Evolutionary conservation across 1,140 invertebrate species (phyloP), one percentile per base, ranked within the genome.

Genomic region (Brachionus calyciflorus): DNA sequence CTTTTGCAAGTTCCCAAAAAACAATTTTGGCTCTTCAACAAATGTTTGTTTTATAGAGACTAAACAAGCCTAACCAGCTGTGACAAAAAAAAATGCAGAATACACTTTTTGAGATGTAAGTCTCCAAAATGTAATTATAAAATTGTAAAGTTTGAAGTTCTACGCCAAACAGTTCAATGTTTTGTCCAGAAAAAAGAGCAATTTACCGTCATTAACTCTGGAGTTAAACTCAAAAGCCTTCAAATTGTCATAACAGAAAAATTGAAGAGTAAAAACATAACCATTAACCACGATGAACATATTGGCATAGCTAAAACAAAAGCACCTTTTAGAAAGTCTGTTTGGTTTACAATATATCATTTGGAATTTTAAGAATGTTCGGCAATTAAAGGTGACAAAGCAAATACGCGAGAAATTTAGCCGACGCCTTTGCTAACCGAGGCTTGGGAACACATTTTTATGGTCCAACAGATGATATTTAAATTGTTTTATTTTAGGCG

Each of bases 361-460:
- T 14, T 37, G 57, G 19, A n/a, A 70, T 10, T 80, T 65, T 77
- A 51, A 24, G 68, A 77, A 76, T 80, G 79, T 53, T 60, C 78
- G 53, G 53, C 53, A 1, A 41, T 79, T 37, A 73, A 37, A 37
- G 4, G 4, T 5, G 33, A 37, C 33, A 37, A 37, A 9, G 3
- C 33, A 3, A 9, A 9, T 5, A 9, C 3, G 4, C 33, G 51
- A 78, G 41, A 78, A 78, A 69, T 44, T 57, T 21, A 1, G 48
- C 79, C 78, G 79, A 78, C 79, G 6, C 63, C 77, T 40, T 40
- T 79, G 49, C 80, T 70, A 51, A 49, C n/a, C 21, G 78, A 44
- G 55, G 78, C 78, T 46, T 82, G 78, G 80, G 30, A 44, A 79
- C 19, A 80, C 78, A 17, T 82, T 81, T 81, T 75, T 80, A 77